A percentile compares a stretch with the other conserved stretches of the same genome.
phyloP scores from a whole-genome alignment of 2,888 invertebrate species.

The Antitype chi region DNA sequence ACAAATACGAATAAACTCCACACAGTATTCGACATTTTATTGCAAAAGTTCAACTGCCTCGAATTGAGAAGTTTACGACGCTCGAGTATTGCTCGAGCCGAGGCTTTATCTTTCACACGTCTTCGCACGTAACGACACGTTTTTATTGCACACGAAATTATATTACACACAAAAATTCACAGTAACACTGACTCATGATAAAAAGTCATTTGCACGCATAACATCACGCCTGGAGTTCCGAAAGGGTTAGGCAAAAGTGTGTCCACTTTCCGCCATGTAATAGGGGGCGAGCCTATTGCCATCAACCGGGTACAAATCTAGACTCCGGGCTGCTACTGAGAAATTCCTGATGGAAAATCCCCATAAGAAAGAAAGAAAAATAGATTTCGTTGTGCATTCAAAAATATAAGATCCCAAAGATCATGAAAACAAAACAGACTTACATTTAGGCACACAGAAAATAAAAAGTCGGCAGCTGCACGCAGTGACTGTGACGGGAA shows the following conservation, averaged over 20 bases:
- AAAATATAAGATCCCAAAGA: too few relatives aligned
- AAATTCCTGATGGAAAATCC: neutral
- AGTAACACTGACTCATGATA: slow-evolving; percentile 16
- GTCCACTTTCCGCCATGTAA: neutral
- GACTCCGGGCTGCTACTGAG: neutral
- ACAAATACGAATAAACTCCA: slow-evolving; percentile 37
- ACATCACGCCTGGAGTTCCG: neutral
- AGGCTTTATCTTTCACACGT: slow-evolving; percentile 63
- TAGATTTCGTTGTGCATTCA: too few relatives aligned
- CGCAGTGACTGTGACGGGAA: too few relatives aligned
- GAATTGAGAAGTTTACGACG: slow-evolving; percentile 64
- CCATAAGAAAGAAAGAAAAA: neutral
- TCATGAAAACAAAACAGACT: too few relatives aligned
- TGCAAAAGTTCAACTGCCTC: slow-evolving; percentile 62
- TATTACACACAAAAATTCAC: slow-evolving; percentile 43
- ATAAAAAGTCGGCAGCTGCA: too few relatives aligned
- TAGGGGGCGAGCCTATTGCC: neutral
- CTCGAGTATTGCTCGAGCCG: slow-evolving; percentile 43
- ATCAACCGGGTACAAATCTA: neutral
- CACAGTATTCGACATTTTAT: slow-evolving; percentile 60
- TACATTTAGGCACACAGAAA: too few relatives aligned
- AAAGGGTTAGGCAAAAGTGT: neutral
- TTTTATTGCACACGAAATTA: slow-evolving; percentile 58
- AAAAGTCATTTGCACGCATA: slow-evolving; percentile 27
- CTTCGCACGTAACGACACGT: slow-evolving; percentile 55